Base-by-base conservation (phyloP, 2,888 invertebrate genomes). In the Palloptera scutellata region DNA sequence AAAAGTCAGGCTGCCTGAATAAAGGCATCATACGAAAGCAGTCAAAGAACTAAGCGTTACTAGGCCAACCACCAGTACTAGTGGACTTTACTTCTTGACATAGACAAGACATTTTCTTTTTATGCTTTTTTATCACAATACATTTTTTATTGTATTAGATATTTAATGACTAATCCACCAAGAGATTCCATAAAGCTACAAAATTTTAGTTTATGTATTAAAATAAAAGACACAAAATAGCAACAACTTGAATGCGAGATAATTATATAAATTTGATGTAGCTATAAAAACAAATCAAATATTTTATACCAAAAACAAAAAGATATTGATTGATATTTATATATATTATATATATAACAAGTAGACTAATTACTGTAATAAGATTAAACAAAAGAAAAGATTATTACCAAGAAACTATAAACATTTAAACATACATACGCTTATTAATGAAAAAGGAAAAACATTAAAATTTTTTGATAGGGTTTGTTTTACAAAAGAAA, bases 271-370 rank as follows among this genome's bases (percentile, higher is more conserved):
- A 57, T 51, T 30, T 30, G 30, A 55, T 55, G 20, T 10, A 30
- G 10, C 17, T 43, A 58, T 8, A 30, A 51, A 59, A 42, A 15
- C 30, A 60, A 48, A 52, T 8, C 51, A 61, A 54, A 61, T 61
- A 48, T 67, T 67, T 30, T 30, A 30, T 30, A 30, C 30, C 30
- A 30, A 30, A 30, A 51, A 54, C 43, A 55, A 13, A 53, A 51
- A 12, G 42, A 65, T 15, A 62, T 17, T 63, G 9, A 58, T n/a
- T n/a, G 15, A 41, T 58, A 58, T 12, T 13, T 8, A 43, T 59
- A 19, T 19, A 45, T 43, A 67, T n/a, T n/a, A n/a, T n/a, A n/a
- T n/a, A 70, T 66, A 67, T 62, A 68, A 69, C 67, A 67, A 69
- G 67, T 70, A 70, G 60, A 64, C 61, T 20, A 61, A 64, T 43